Percentiles rank a stretch among this genome's conserved stretches.
phyloP scores from a whole-genome alignment of 2,888 invertebrate species.

The Meteorus colon region DNA sequence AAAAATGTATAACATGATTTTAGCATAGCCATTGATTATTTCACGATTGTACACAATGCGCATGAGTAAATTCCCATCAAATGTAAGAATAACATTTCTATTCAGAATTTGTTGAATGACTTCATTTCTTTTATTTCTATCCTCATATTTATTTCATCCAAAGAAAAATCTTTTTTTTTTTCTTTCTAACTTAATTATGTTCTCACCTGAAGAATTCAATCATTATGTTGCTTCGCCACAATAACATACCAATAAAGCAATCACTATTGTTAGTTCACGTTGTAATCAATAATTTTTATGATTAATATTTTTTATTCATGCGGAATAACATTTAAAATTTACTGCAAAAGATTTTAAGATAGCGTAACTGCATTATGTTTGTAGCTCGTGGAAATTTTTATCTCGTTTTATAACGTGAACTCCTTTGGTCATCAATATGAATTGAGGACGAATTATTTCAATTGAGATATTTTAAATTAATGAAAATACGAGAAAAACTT shows the following conservation, averaged over 20 bases:
- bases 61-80: slow-evolving; percentile 23
- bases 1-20: slow-evolving; percentile 4
- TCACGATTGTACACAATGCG: slow-evolving; percentile 14
- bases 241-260: not conserved
- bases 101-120: not conserved
- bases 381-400: not conserved
- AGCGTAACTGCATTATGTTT: not conserved
- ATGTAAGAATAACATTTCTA: not conserved
- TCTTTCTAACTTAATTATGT: not conserved
- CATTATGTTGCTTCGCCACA: slow-evolving; percentile 17
- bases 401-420: too few relatives aligned
- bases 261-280: not conserved
- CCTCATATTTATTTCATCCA: not conserved
- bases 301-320: not conserved
- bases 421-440: too few relatives aligned
- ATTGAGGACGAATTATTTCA: not conserved
- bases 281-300: not conserved
- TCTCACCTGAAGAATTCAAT: slow-evolving; percentile 29
- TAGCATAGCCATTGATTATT: slow-evolving; percentile 30
- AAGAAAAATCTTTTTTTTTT: not conserved
- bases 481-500: not conserved
- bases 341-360: too few relatives aligned
- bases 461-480: too few relatives aligned
- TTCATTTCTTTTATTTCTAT: not conserved
- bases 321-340: not conserved